Conservation (phyloP, 2,113 vertebrate genomes). For the Scytalopus superciliaris region DNA sequence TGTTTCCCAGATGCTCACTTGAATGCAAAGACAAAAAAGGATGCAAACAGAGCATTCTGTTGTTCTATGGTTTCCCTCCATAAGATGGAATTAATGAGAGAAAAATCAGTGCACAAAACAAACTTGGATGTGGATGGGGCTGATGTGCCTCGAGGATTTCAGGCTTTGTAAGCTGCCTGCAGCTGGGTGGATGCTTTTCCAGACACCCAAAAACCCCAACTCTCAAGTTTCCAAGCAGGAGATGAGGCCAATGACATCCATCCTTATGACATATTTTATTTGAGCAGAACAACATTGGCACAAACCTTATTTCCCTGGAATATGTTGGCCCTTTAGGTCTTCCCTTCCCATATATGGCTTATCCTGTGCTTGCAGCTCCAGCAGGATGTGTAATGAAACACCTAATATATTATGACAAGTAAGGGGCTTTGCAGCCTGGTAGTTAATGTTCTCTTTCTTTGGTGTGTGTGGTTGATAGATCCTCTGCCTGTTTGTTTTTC, state of each 20-base stretch:
- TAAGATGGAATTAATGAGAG: not conserved
- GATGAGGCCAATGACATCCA: not conserved
- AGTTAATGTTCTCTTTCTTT: not conserved
- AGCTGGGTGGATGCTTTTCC: not conserved
- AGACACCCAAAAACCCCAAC: not conserved
- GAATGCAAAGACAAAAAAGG: not conserved
- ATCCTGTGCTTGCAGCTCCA: fast-evolving
- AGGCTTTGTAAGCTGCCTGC: not conserved
- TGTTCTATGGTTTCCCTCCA: not conserved
- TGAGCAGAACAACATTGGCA: not conserved
- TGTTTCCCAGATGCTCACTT: not conserved
- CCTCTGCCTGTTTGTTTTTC: not conserved
- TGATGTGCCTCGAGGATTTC: not conserved
- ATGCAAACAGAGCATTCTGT: fast-evolving
- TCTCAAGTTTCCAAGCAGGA: not conserved
- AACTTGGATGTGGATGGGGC: fast-evolving
- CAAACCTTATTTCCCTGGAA: not conserved
- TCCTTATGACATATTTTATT: not conserved
- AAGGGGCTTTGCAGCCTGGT: not conserved
- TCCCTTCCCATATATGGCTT: not conserved
- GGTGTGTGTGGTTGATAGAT: not conserved
- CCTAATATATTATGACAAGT: not conserved
- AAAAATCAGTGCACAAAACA: not conserved
- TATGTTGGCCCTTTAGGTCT: not conserved
- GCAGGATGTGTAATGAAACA: not conserved